Percentiles rank a stretch among this genome's conserved stretches.
phyloP scores from a whole-genome alignment of 2,797 vertebrate genomes.

The Enteromius unitaeniatus region DNA sequence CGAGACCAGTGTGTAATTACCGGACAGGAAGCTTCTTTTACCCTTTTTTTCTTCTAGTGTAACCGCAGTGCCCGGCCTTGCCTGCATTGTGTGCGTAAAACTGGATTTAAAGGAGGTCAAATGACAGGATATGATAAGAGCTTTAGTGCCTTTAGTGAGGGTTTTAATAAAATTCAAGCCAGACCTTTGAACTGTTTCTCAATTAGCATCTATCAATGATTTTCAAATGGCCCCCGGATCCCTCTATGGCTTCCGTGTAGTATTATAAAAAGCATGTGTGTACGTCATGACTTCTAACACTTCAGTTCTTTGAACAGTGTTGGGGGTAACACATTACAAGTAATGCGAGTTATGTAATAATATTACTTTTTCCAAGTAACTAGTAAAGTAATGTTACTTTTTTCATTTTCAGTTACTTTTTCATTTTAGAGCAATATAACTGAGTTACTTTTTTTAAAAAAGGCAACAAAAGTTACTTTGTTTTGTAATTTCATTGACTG shows the following conservation, averaged over 20 bases:
- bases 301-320: background rate
- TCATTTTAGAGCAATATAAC: too few relatives aligned
- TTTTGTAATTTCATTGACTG: too few relatives aligned
- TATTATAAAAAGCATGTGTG: slow-evolving; percentile 17
- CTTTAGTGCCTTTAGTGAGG: slow-evolving; percentile 32
- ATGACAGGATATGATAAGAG: slow-evolving; percentile 56
- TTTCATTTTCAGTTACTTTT: too few relatives aligned
- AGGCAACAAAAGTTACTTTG: too few relatives aligned
- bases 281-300: slow-evolving; percentile 5
- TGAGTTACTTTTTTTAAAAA: too few relatives aligned
- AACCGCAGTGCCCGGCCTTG: slow-evolving; percentile 35
- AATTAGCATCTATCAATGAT: slow-evolving; percentile 31
- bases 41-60: slow-evolving; percentile 20
- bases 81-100: slow-evolving; percentile 37
- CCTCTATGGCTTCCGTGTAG: slow-evolving; percentile 1
- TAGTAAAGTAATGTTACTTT: too few relatives aligned
- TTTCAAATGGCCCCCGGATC: slow-evolving; percentile 17
- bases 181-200: slow-evolving; percentile 37
- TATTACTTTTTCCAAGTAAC: too few relatives aligned
- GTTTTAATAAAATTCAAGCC: slow-evolving; percentile 46
- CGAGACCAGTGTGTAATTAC: slow-evolving; percentile 54
- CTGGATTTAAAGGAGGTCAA: slow-evolving; percentile 56
- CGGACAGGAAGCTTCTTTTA: slow-evolving; percentile 50
- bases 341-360: too few relatives aligned
- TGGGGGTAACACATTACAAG: too few relatives aligned